Conservation (phyloP, 2,888 invertebrate genomes). For the Argyresthia albistria region DNA sequence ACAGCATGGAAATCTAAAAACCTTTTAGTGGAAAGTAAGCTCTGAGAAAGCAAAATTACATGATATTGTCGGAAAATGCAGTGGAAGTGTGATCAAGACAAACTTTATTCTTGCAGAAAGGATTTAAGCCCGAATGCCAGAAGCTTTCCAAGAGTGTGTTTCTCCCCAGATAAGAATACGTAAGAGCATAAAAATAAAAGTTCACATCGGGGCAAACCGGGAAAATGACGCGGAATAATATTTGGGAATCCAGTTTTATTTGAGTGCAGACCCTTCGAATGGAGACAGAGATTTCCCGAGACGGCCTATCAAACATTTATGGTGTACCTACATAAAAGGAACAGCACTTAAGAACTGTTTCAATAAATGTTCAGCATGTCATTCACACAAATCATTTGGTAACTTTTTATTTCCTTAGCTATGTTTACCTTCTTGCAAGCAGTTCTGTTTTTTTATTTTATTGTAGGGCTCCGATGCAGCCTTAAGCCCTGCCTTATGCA, state of each 20-base stretch:
- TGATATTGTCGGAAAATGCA: constrained; percentile 3
- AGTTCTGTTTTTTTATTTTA: too few species aligned
- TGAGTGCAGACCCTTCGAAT: constrained; percentile 69
- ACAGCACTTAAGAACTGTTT: constrained; percentile 68
- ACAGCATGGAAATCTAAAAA: too few species aligned
- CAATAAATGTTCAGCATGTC: constrained; percentile 57
- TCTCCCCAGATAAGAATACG: constrained; percentile 65
- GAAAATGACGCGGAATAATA: constrained; percentile 69
- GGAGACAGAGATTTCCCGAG: constrained; percentile 71
- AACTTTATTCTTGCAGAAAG: constrained; percentile 39
- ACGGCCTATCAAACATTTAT: constrained; percentile 72
- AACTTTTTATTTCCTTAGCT: not conserved
- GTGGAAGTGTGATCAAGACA: constrained; percentile 37
- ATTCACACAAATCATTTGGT: not conserved
- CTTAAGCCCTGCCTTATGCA: too few species aligned
- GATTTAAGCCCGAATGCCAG: constrained; percentile 64
- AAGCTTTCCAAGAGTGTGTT: constrained; percentile 61
- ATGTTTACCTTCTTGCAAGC: not conserved
- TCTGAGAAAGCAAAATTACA: constrained; percentile 1
- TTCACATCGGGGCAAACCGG: constrained; percentile 64
- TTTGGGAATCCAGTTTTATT: constrained; percentile 71
- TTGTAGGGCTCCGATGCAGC: too few species aligned
- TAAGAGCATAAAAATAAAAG: constrained; percentile 71
- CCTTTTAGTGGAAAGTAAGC: not conserved
- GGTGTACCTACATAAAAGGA: constrained; percentile 68